These are phyloP conservation scores for Palythoa grandis DNA, from an alignment of 92 coral and sea anemone genomes.

Conservation along the genomic window DNA sequence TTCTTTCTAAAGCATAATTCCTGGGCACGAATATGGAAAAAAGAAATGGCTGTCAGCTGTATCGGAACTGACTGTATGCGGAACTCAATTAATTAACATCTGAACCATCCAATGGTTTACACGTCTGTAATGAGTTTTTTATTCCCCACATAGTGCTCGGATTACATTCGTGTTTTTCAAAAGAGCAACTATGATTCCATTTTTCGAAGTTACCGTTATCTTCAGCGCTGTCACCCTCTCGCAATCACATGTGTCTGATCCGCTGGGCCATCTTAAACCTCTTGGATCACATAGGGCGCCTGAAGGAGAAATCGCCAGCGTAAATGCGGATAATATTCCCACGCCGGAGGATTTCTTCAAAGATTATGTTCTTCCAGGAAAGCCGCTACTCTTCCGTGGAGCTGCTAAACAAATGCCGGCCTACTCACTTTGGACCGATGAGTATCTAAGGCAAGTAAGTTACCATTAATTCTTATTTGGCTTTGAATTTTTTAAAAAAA, in stretches of 20 bases:
- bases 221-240: not conserved
- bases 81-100: not conserved
- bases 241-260: constrained; percentile 44
- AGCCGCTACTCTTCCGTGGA: constrained; percentile 83
- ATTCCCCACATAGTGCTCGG: not conserved
- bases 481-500: not conserved
- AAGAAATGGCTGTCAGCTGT: not conserved
- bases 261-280: constrained; percentile 86
- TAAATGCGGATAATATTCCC: constrained; percentile 57
- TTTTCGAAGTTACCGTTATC: not conserved
- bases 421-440: constrained; percentile 89
- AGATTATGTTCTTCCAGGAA: constrained; percentile 74
- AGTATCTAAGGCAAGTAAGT: constrained; percentile 76
- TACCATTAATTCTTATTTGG: too few species aligned
- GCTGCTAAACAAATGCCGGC: constrained; percentile 92
- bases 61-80: not conserved
- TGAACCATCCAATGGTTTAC: not conserved
- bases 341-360: constrained; percentile 82
- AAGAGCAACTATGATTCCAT: not conserved
- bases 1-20: not conserved
- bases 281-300: constrained; percentile 90
- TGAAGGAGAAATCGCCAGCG: constrained; percentile 55
- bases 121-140: not conserved
- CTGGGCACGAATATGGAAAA: not conserved
- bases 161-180: not conserved